These are phyloP conservation scores for Gymnorhina tibicen DNA, from an alignment of 2,113 vertebrate genomes.

Conservation along the genomic window DNA sequence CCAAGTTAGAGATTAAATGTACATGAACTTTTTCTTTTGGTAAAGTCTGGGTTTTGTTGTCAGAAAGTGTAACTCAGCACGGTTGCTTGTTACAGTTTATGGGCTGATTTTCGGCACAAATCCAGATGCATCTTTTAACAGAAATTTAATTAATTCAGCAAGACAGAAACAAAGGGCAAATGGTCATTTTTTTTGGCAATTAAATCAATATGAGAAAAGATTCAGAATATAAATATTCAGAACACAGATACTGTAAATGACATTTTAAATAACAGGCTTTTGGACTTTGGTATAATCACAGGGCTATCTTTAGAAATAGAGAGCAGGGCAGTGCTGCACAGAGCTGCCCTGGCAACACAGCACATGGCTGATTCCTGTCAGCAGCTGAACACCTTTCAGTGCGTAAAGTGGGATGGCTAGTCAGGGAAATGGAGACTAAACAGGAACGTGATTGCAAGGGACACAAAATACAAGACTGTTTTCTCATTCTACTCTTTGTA, in stretches of 20 bases:
- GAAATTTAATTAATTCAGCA: background rate
- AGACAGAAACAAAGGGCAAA: background rate
- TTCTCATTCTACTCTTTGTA: background rate
- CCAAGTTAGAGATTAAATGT: background rate
- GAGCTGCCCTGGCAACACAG: background rate
- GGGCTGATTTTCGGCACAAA: background rate
- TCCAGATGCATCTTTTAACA: background rate
- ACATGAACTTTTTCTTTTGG: background rate
- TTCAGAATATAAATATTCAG: background rate
- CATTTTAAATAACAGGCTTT: background rate
- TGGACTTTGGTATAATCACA: background rate
- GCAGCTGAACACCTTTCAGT: background rate
- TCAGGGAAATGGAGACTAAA: background rate
- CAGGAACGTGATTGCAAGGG: background rate
- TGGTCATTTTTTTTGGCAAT: background rate
- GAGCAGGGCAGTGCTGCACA: background rate
- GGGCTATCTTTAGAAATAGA: background rate
- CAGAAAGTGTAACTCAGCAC: background rate
- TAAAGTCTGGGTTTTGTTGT: background rate
- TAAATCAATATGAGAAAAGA: background rate
- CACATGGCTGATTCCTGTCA: background rate
- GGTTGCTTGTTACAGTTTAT: background rate
- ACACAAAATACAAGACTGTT: background rate
- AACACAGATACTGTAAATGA: background rate
- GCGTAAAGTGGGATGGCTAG: background rate